Base-by-base conservation (phyloP, 2,888 invertebrate species). In the Tetheella fluctuosa region DNA sequence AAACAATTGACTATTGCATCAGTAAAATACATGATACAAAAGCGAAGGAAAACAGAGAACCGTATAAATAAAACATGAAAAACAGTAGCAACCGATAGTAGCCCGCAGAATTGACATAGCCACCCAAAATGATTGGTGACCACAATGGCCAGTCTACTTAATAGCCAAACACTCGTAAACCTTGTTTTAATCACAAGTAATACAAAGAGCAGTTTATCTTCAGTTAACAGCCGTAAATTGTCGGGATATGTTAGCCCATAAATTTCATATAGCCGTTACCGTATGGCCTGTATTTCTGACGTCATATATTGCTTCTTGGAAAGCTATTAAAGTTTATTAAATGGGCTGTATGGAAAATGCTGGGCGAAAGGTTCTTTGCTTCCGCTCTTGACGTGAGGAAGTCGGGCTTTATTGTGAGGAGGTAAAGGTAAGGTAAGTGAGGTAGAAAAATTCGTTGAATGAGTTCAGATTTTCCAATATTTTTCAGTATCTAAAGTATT, bases 171-270 rank as follows among this genome's bases (percentile, higher is more conserved):
- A 6, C 34, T 34, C 55, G 15, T 55, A 55, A 34, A 34, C 34
- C 54, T 13, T 2, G 48, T 55, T 55, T 37, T 55, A 55, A 55
- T 55, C 34, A 55, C 37, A 23, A 55, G 55, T 55, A 34, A 55
- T 55, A 55, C 34, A 30, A 34, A 55, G 20, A 28, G 55, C 34
- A 34, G 20, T 55, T 28, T 37, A 55, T 55, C 34, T 34, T 37
- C 55, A 55, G 55, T 34, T 55, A 55, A 55, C 37, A 34, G 55
- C 54, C 17, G 30, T 28, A 30, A 54, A 54, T 54, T 54, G 54
- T 8, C 54, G 30, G 34, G 34, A 34, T 34, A 55, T 34, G 55
- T 34, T 37, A 13, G 12, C 5, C 6, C 54, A 54, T 55, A 55
- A 55, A 34, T 55, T 37, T 28, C 15, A 20, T 10, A 48, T 23